phyloP scores from a whole-genome alignment of 2,888 invertebrate genomes.

The Anticlea derivata region DNA sequence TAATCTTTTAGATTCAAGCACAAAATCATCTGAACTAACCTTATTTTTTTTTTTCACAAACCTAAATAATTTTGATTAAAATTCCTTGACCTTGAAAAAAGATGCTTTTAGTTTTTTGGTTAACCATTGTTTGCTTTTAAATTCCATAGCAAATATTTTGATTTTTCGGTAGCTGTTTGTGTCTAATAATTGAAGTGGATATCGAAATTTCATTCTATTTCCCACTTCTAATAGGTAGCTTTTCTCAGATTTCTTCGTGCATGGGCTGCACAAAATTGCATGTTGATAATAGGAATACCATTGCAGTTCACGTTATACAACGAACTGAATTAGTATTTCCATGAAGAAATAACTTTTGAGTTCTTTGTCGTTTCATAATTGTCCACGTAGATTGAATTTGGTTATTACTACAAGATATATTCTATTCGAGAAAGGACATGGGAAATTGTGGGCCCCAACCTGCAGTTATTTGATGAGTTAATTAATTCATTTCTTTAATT shows the following conservation, averaged over 20 bases:
- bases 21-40: neutral
- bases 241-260: constrained; percentile 1
- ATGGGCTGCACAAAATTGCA: constrained; percentile 41
- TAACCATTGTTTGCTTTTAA: constrained; percentile 26
- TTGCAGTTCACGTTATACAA: constrained; percentile 48
- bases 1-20: neutral
- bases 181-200: too few relatives aligned
- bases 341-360: constrained; percentile 42
- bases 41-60: constrained; percentile 24
- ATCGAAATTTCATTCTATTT: too few relatives aligned
- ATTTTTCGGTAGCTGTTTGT: too few relatives aligned
- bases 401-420: too few relatives aligned
- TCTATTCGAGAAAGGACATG: too few relatives aligned
- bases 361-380: constrained; percentile 3
- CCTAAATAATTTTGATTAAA: constrained; percentile 40
- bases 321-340: constrained; percentile 52
- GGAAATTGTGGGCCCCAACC: too few relatives aligned
- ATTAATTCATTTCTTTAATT: too few relatives aligned
- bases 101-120: constrained; percentile 35
- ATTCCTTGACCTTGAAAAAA: constrained; percentile 48
- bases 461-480: too few relatives aligned
- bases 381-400: neutral
- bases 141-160: too few relatives aligned
- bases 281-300: constrained; percentile 47
- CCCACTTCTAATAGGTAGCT: too few relatives aligned